Percentiles rank a stretch among this genome's conserved stretches.
Evolutionary conservation across 2,888 invertebrate species (phyloP).

Genomic region (Cephus pulcher): DNA sequence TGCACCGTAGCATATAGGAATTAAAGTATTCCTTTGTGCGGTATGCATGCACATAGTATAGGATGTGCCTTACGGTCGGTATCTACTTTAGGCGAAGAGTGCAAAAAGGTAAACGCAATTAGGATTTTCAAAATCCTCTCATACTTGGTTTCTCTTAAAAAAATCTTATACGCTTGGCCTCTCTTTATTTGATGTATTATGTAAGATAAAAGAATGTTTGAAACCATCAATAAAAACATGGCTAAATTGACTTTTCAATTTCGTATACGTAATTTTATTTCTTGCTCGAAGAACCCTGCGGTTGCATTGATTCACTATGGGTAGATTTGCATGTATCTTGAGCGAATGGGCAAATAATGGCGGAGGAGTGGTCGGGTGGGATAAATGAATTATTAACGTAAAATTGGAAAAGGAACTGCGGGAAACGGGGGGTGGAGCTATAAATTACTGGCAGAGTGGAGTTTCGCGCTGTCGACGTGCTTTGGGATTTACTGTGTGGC

Average conservation of each 20-base stretch:
- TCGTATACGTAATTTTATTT: background rate
- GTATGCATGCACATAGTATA: too few species aligned
- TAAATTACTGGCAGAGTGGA: background rate
- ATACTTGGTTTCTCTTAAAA: background rate
- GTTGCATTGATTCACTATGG: background rate
- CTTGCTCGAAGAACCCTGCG: background rate
- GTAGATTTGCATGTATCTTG: background rate
- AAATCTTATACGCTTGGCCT: background rate
- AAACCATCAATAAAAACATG: background rate
- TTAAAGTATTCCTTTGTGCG: too few species aligned
- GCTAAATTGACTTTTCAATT: background rate
- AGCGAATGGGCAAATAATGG: background rate
- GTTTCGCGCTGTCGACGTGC: background rate
- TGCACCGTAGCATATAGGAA: too few species aligned
- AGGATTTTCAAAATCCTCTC: background rate
- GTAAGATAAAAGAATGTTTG: background rate
- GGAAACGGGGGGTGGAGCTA: background rate
- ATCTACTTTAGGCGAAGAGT: too few species aligned
- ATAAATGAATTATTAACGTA: background rate
- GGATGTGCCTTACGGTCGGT: too few species aligned
- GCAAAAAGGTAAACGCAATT: background rate
- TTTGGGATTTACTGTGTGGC: background rate
- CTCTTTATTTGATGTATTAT: background rate
- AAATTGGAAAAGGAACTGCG: background rate
- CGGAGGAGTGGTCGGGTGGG: background rate